phyloP scores from a whole-genome alignment of 2,888 invertebrate genomes.

The Plagodis pulveraria region DNA sequence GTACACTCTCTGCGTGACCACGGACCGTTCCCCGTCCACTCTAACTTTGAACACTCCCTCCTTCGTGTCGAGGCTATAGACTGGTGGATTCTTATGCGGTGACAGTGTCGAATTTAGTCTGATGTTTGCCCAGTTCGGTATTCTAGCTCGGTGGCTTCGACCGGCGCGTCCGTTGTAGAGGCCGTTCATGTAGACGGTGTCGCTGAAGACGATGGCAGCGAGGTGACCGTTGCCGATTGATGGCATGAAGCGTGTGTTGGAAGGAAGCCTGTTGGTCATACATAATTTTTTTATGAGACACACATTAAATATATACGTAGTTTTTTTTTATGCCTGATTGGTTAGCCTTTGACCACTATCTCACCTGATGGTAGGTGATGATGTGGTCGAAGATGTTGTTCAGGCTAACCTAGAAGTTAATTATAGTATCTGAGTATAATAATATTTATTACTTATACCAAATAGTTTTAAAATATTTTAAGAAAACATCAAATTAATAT shows the following conservation, averaged over 20 bases:
- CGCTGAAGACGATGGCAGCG: slow-evolving; percentile 84
- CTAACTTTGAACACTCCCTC: slow-evolving; percentile 77
- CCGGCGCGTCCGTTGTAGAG: slow-evolving; percentile 84
- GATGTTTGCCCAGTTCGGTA: slow-evolving; percentile 86
- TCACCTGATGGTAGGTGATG: no score
- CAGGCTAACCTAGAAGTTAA: no score
- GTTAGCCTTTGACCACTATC: no score
- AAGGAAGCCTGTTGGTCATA: slow-evolving; percentile 73
- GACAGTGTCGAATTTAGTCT: slow-evolving; percentile 76
- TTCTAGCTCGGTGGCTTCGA: slow-evolving; percentile 84
- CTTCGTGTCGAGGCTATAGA: slow-evolving; percentile 76
- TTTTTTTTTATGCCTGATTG: no score
- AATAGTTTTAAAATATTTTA: no score
- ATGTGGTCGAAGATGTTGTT: no score
- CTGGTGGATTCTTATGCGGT: slow-evolving; percentile 62
- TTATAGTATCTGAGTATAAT: background rate
- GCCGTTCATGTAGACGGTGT: slow-evolving; percentile 86
- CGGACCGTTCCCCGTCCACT: slow-evolving; percentile 74
- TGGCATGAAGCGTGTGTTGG: slow-evolving; percentile 84
- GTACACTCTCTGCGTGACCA: slow-evolving; percentile 77
- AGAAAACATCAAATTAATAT: no score
- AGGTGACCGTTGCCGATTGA: slow-evolving; percentile 86
- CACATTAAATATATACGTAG: background rate
- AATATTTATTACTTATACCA: no score
- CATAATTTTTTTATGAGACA: background rate